phyloP scores from a whole-genome alignment of 53 echinoderm and acorn worm genomes.

The Antedon mediterranea region DNA sequence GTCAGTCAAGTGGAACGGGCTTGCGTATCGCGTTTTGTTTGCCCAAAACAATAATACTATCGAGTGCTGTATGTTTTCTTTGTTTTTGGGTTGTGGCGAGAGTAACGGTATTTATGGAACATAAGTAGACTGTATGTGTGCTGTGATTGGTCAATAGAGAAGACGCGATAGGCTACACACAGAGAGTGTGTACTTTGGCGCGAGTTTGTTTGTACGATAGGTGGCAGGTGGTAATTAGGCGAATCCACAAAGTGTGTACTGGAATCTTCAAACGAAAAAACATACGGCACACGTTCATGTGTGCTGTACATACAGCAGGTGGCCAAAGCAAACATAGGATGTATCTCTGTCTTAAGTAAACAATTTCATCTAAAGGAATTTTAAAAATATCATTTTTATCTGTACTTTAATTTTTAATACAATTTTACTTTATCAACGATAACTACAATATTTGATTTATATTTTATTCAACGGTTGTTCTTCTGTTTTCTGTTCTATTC shows the following conservation, averaged over 20 bases:
- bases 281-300: neutral
- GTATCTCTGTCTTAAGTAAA: no score
- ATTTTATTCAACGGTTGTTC: no score
- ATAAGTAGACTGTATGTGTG: neutral
- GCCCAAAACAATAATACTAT: neutral
- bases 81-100: neutral
- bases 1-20: neutral
- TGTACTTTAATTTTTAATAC: no score
- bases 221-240: neutral
- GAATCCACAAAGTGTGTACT: neutral
- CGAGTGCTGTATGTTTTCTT: neutral
- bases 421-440: no score
- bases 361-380: no score
- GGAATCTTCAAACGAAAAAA: conserved; percentile 1
- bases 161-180: neutral
- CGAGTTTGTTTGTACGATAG: neutral
- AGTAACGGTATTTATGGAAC: neutral
- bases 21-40: neutral
- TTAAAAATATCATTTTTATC: no score
- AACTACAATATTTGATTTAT: no score
- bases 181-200: neutral
- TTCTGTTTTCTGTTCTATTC: no score
- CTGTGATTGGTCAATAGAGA: neutral
- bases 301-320: neutral
- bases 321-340: neutral